phyloP scores from a whole-genome alignment of 2,888 invertebrate genomes.

The Cantharis lateralis region DNA sequence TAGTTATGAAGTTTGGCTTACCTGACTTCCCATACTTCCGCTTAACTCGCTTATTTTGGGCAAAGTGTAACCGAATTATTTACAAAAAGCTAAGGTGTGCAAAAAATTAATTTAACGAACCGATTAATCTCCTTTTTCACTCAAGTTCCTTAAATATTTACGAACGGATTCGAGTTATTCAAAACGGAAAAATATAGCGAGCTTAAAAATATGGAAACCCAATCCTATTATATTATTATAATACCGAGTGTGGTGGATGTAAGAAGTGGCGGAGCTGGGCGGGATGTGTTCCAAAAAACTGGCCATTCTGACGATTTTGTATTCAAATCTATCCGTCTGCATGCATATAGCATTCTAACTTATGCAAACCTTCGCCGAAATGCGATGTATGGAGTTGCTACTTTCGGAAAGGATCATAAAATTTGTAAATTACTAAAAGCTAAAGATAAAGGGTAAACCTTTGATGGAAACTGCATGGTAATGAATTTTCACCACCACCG shows the following conservation, averaged over 20 bases:
- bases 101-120: not conserved
- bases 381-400: constrained; percentile 31
- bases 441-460: constrained; percentile 31
- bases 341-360: constrained; percentile 37
- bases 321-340: constrained; percentile 38
- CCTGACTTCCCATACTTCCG: constrained; percentile 41
- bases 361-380: constrained; percentile 36
- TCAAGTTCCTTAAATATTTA: not conserved
- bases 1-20: constrained; percentile 50
- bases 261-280: not conserved
- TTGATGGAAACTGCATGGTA: constrained; percentile 30
- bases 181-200: too few relatives aligned
- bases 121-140: constrained; percentile 11
- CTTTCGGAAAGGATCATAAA: constrained; percentile 36
- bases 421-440: constrained; percentile 40
- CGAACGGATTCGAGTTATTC: not conserved
- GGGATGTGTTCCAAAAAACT: constrained; percentile 25
- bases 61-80: constrained; percentile 38
- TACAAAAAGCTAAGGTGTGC: not conserved
- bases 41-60: constrained; percentile 34
- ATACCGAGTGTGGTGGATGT: not conserved
- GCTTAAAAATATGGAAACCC: not conserved
- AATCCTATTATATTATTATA: not conserved
- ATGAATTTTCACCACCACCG: constrained; percentile 13
- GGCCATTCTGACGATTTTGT: constrained; percentile 36